Percentiles rank a stretch among this genome's conserved stretches.
Evolutionary conservation across 2,888 invertebrate genomes (phyloP).

Genomic region (Drosophila longiperda): DNA sequence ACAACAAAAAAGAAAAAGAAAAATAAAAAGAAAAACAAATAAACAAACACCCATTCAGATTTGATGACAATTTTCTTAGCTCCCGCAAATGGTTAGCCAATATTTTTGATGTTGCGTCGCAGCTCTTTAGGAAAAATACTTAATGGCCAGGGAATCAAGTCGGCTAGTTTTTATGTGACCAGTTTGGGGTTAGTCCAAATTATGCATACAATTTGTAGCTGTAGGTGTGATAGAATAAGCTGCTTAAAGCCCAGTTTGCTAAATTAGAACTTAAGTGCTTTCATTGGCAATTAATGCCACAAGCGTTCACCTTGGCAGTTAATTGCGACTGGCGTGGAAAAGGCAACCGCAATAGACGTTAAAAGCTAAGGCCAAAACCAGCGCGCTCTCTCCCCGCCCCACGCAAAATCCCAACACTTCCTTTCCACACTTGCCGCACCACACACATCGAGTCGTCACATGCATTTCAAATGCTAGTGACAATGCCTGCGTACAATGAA

Average conservation of each 20-base stretch:
- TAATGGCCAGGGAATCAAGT: constrained; percentile 21
- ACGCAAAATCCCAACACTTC: background rate
- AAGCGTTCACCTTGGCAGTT: constrained; percentile 63
- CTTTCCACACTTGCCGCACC: background rate
- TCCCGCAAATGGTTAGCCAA: constrained; percentile 37
- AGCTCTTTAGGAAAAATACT: background rate
- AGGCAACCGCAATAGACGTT: constrained; percentile 39
- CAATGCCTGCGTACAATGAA: constrained; percentile 62
- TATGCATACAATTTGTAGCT: constrained; percentile 42
- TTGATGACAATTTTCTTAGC: constrained; percentile 52
- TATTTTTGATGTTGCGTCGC: constrained; percentile 9
- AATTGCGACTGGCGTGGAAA: constrained; percentile 62
- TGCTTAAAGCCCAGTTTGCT: constrained; percentile 61
- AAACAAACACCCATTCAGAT: constrained; percentile 38
- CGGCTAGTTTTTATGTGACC: constrained; percentile 31
- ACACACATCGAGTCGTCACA: constrained; percentile 26
- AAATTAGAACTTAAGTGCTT: constrained; percentile 76
- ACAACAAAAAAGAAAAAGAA: constrained; percentile 6
- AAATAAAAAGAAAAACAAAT: constrained; percentile 5
- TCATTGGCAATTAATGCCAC: constrained; percentile 74
- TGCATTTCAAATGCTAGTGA: constrained; percentile 55
- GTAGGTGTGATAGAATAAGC: constrained; percentile 43
- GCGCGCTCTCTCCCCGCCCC: background rate
- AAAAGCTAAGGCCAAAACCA: constrained; percentile 39
- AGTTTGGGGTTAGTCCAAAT: constrained; percentile 44